These are phyloP conservation scores for Hypercompe scribonia DNA, from an alignment of 2,888 invertebrate species.

Conservation along the genomic window DNA sequence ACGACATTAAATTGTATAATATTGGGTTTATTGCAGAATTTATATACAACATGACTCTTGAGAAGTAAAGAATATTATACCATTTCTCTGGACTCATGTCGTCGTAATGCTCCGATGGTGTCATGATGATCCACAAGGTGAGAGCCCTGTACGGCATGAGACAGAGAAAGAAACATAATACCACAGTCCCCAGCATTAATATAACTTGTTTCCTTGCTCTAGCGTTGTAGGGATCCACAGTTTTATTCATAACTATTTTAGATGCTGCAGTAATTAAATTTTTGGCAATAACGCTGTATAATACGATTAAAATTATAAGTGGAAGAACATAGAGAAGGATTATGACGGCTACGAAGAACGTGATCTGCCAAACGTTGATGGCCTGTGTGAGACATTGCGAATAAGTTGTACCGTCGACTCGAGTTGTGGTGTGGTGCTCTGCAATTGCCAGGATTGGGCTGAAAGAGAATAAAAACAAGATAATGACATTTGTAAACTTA, in stretches of 20 bases:
- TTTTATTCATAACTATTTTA: conserved; percentile 90
- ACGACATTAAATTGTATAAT: conserved; percentile 96
- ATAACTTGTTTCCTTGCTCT: conserved; percentile 94
- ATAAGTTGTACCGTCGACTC: conserved; percentile 90
- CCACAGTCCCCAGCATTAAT: conserved; percentile 94
- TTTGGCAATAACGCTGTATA: conserved; percentile 94
- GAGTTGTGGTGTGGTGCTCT: conserved; percentile 89
- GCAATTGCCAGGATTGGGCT: conserved; percentile 93
- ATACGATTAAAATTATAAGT: conserved; percentile 91
- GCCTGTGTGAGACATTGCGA: conserved; percentile 93
- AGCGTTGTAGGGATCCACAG: conserved; percentile 89
- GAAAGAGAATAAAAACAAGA: conserved; percentile 83
- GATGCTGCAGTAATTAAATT: conserved; percentile 91
- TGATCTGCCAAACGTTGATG: conserved; percentile 90
- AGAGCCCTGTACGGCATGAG: conserved; percentile 94
- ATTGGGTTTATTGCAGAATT: conserved; percentile 97
- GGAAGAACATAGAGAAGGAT: conserved; percentile 93
- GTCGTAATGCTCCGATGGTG: conserved; percentile 89
- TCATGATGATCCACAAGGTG: conserved; percentile 93
- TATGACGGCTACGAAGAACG: conserved; percentile 93
- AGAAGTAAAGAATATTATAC: conserved; percentile 93
- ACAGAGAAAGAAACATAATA: conserved; percentile 95
- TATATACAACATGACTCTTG: conserved; percentile 94
- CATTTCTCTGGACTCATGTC: conserved; percentile 92
- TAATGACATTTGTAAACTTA: conserved; percentile 43